A percentile compares a stretch with the other conserved stretches of the same genome.
These are phyloP conservation scores for Homarus americanus DNA, from an alignment of 1,140 invertebrate genomes.

Conservation along the genomic window DNA sequence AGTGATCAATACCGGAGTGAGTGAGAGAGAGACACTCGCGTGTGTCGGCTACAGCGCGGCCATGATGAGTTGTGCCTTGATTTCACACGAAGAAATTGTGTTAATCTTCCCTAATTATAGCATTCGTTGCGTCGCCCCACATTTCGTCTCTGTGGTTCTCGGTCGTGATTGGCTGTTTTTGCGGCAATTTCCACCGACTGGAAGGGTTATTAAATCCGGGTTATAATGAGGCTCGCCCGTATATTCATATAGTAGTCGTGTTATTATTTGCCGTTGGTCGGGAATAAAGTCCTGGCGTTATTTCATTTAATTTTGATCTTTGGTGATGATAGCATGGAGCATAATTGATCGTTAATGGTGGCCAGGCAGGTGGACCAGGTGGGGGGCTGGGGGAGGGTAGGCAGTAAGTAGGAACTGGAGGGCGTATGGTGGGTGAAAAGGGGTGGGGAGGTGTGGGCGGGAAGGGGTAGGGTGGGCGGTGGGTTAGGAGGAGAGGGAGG, in stretches of 20 bases:
- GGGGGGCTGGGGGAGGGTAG: neutral
- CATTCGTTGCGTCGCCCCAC: neutral
- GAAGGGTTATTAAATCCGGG: conserved; percentile 13
- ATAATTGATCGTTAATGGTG: neutral
- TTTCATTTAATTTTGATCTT: too few relatives aligned
- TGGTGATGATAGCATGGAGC: too few relatives aligned
- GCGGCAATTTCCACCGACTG: conserved; percentile 15
- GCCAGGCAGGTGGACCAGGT: neutral
- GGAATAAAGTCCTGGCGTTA: too few relatives aligned
- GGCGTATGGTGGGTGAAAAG: neutral
- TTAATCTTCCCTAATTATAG: conserved; percentile 51
- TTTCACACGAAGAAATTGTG: conserved; percentile 48
- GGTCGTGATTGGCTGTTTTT: conserved; percentile 33
- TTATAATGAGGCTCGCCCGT: too few relatives aligned
- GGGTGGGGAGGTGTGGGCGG: neutral
- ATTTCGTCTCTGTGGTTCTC: neutral
- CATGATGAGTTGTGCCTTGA: neutral
- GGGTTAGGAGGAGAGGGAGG: neutral
- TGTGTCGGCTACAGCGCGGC: neutral
- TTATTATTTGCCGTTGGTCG: too few relatives aligned
- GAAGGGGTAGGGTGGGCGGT: neutral
- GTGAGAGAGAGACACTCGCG: neutral
- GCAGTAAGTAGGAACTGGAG: neutral
- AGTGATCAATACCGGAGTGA: neutral
- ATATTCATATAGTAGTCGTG: too few relatives aligned